phyloP scores from a whole-genome alignment of 2,888 invertebrate species.

The Strigamia maritima region DNA sequence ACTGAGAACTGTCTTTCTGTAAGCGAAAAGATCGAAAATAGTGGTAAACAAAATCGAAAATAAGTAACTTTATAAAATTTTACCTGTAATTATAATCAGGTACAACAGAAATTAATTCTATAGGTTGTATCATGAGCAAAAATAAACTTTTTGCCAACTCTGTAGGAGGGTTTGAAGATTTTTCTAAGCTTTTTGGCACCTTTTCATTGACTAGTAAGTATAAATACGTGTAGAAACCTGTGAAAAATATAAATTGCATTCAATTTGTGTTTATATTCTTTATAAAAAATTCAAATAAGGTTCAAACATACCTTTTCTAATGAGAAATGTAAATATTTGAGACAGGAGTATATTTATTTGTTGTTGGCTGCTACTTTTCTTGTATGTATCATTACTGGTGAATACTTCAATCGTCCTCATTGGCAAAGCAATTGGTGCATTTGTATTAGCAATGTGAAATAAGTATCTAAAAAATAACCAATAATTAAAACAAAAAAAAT shows the following conservation, averaged over 20 bases:
- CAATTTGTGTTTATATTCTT: background rate
- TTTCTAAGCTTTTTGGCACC: conserved; percentile 67
- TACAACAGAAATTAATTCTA: conserved; percentile 57
- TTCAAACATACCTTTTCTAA: conserved; percentile 14
- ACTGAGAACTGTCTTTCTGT: conserved; percentile 43
- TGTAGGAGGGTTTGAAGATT: conserved; percentile 67
- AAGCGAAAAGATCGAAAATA: background rate
- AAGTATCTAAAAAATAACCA: conserved; percentile 39
- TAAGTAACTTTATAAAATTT: background rate
- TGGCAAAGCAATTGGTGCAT: conserved; percentile 39
- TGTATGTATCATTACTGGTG: conserved; percentile 42
- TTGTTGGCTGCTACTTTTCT: conserved; percentile 41
- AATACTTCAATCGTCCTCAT: conserved; percentile 44
- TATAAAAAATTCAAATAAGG: background rate
- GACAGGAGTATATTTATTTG: background rate
- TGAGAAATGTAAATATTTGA: conserved; percentile 24
- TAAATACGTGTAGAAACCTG: conserved; percentile 72
- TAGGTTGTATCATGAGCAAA: conserved; percentile 72
- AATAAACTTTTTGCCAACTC: conserved; percentile 69
- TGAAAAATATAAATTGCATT: background rate
- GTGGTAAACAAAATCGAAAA: background rate
- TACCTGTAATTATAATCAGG: conserved; percentile 32
- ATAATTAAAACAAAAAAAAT: background rate
- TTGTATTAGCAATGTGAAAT: conserved; percentile 11
- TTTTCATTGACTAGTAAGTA: conserved; percentile 65